These are phyloP conservation scores for Melanotus villosus DNA, from an alignment of 2,888 invertebrate genomes.

Conservation along the genomic window DNA sequence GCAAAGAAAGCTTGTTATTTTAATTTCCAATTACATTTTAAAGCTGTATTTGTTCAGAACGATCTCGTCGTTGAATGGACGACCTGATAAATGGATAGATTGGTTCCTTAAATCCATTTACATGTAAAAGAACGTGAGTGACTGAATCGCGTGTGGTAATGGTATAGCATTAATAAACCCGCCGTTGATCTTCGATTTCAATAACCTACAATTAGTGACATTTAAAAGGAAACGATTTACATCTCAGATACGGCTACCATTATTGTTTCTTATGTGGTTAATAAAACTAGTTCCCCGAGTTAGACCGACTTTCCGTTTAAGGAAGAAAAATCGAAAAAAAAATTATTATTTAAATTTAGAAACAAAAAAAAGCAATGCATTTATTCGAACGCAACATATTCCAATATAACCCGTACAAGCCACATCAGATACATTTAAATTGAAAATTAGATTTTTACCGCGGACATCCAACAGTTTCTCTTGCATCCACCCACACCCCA, in stretches of 20 bases:
- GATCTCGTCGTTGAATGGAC: slow-evolving; percentile 29
- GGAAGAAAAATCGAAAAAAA: not conserved
- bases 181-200: slow-evolving; percentile 20
- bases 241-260: slow-evolving; percentile 10
- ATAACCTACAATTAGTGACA: slow-evolving; percentile 32
- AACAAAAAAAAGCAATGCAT: slow-evolving; percentile 15
- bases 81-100: slow-evolving; percentile 44
- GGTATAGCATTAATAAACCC: slow-evolving; percentile 46
- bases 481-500: slow-evolving; percentile 34
- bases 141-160: slow-evolving; percentile 48
- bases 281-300: not conserved
- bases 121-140: slow-evolving; percentile 49
- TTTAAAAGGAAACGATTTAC: slow-evolving; percentile 7
- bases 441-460: slow-evolving; percentile 52
- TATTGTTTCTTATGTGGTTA: not conserved
- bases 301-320: not conserved
- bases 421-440: slow-evolving; percentile 49
- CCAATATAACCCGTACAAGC: slow-evolving; percentile 18
- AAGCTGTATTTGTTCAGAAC: slow-evolving; percentile 43
- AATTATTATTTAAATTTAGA: not conserved
- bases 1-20: slow-evolving; percentile 61
- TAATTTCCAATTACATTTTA: slow-evolving; percentile 59
- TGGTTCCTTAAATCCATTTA: slow-evolving; percentile 40
- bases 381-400: slow-evolving; percentile 7
- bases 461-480: slow-evolving; percentile 37